Base-by-base conservation (phyloP, 2,888 invertebrate genomes). In the Eubasilissa splendida region DNA sequence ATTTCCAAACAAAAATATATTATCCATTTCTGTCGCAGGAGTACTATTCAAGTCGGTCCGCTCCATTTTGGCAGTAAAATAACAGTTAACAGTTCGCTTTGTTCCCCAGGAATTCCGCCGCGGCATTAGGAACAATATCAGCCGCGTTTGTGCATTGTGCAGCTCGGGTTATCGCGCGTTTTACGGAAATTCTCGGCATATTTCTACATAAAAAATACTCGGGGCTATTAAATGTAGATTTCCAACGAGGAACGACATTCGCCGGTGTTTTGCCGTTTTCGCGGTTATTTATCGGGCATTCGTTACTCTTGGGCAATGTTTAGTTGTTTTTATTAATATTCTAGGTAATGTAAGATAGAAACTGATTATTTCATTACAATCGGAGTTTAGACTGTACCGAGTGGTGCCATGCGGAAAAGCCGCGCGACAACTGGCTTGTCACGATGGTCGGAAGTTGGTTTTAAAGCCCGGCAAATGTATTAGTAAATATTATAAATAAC, bases 21-120 rank as follows among this genome's bases (percentile, higher is more conserved):
- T 50, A n/a, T n/a, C 8, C 12, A n/a, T 14, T 50, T 52, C 10
- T 5, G 68, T 50, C 68, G 68, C 42, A 50, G 68, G 50, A 50
- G 50, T 68, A 31, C 63, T 5, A 42, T 50, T 3, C 52, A 68
- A 9, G 58, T 5, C n/a, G 58, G n/a, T 42, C 42, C 68, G 68
- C 50, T 68, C 11, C n/a, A 56, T 71, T 71, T 71, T 71, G 71
- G 71, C 71, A 71, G 71, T 71, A 56, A 56, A 71, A 71, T n/a
- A 54, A 71, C 71, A 33, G 71, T 71, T 71, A 71, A 22, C 22
- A 11, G n/a, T 50, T 68, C 50, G 12, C 14, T 52, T 71, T 71
- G 53, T 53, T 71, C 22, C 71, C 10, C 53, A 14, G 54, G 56
- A 53, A 71, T 71, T 71, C 71, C 56, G 12, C 71, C 31, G 22